Evolutionary conservation across 2,888 invertebrate species (phyloP), one percentile per base, ranked within the genome.

Genomic region (Drosophila nr. fundita): DNA sequence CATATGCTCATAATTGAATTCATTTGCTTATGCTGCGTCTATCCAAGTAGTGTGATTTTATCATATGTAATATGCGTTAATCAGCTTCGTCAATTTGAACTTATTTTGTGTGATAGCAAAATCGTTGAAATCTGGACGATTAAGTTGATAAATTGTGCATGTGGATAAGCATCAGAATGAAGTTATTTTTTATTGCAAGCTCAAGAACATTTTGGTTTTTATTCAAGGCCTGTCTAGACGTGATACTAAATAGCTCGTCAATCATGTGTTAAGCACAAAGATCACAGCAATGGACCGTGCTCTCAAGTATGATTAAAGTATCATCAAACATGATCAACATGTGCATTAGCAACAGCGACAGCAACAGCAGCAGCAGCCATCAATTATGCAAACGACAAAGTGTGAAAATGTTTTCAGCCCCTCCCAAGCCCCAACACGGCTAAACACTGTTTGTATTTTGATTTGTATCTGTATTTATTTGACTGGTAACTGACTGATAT

Each of bases 321-420:
- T 70, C 68, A 57, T 34, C 55, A 15, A 68, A 54, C 34, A 45
- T 68, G 68, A 77, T 61, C 78, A 54, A 49, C 76, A 60, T 40
- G 55, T 57, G 24, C 71, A 61, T 59, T 54, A 77, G 38, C 57
- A 62, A 58, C 32, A 54, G 27, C 48, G 21, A 38, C 57, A 61
- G 50, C 27, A 42, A 30, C 36, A 36, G 36, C 63, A 42, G 36
- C 63, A 42, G 55, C 36, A 59, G 75, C 55, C 74, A 81, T 85
- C 79, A 88, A 86, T 85, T 85, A 85, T 88, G 89, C 82, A 88
- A 85, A 88, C 87, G 70, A 71, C 82, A 68, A 79, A 86, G 88
- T 86, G 84, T 84, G 83, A 84, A 87, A 83, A 81, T 81, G 82
- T 81, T 78, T 81, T 81, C 63, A 72, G 72, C 50, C 83, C 80